These are phyloP conservation scores for Fratercula arctica DNA, from an alignment of 2,797 vertebrate species.

Conservation along the genomic window DNA sequence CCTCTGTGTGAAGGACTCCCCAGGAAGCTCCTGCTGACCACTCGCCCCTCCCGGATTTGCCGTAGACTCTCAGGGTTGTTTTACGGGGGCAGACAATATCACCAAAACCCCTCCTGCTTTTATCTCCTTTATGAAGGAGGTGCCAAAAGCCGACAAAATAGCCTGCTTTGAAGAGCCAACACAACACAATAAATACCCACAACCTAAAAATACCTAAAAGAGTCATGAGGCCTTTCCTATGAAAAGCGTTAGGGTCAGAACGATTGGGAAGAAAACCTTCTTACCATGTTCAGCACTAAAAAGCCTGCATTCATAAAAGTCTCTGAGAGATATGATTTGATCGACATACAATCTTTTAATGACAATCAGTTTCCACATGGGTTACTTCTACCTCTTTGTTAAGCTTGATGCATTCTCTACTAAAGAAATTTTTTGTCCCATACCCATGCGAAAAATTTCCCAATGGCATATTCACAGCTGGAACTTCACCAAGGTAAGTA, in stretches of 20 bases:
- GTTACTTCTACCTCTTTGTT: not conserved
- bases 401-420: not conserved
- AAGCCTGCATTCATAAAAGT: not conserved
- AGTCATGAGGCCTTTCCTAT: not conserved
- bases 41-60: not conserved
- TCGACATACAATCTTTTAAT: not conserved
- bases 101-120: not conserved
- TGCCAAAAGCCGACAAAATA: not conserved
- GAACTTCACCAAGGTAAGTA: not conserved
- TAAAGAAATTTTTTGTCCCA: not conserved
- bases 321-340: not conserved
- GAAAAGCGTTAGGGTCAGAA: not conserved
- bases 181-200: not conserved
- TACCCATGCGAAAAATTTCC: not conserved
- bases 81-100: not conserved
- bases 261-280: not conserved
- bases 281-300: not conserved
- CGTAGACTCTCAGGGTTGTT: accelerated
- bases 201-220: not conserved
- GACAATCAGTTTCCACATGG: not conserved
- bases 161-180: not conserved
- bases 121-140: not conserved
- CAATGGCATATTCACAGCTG: not conserved
- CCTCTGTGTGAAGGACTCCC: not conserved
- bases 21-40: not conserved